Percentiles rank a stretch among this genome's conserved stretches.
Conservation (phyloP, 2,113 vertebrate species). For the Lamprologus ornatipinnis region DNA sequence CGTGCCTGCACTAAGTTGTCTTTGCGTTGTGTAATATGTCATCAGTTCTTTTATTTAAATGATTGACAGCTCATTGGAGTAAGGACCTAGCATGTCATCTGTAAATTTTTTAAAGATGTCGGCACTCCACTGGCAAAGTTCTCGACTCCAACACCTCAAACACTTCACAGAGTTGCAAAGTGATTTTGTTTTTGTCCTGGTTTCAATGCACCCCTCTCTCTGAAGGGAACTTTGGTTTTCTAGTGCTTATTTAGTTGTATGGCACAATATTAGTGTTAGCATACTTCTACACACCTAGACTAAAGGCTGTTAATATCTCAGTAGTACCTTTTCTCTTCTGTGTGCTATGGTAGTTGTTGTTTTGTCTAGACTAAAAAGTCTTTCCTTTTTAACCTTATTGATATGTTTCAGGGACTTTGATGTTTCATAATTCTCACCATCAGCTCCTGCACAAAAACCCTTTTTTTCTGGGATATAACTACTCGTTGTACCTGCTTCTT, state of each 20-base stretch:
- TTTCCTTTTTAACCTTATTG: neutral
- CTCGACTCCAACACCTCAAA: neutral
- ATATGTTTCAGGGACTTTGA: neutral
- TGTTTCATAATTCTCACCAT: neutral
- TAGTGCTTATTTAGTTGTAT: neutral
- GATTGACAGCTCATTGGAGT: neutral
- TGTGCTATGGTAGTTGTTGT: neutral
- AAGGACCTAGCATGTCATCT: neutral
- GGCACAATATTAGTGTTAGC: neutral
- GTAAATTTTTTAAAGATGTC: neutral
- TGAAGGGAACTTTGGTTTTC: neutral
- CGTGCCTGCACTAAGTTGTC: neutral
- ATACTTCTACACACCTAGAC: neutral
- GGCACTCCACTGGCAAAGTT: neutral
- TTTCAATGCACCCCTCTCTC: neutral
- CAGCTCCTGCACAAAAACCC: accelerated
- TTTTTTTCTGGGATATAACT: neutral
- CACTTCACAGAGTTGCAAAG: neutral
- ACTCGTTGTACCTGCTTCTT: neutral
- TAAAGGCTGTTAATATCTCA: neutral
- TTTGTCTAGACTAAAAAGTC: neutral
- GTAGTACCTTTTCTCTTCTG: neutral
- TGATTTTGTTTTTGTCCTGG: neutral
- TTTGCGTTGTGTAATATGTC: neutral
- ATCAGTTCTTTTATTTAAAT: neutral